Evolutionary conservation across 2,113 vertebrate species (phyloP).

Genomic region (Gymnocephalus cernua): DNA sequence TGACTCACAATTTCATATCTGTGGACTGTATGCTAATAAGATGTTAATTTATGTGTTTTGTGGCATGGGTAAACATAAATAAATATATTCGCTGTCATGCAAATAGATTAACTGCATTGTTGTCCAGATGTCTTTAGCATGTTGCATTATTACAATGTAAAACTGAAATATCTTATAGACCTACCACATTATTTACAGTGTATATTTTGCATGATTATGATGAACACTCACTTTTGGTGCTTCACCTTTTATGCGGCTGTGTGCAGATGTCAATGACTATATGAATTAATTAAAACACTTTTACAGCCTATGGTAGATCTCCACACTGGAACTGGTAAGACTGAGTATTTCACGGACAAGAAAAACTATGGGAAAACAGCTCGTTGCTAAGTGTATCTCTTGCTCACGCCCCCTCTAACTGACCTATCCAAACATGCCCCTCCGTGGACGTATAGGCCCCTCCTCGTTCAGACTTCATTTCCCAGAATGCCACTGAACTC

Average conservation of each 20-base stretch:
- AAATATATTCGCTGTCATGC: slow-evolving; percentile 31
- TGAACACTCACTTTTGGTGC: background rate
- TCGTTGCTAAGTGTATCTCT: background rate
- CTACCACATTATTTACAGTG: background rate
- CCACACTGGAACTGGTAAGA: background rate
- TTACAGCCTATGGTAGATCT: too few relatives aligned
- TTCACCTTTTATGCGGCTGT: background rate
- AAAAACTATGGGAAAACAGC: background rate
- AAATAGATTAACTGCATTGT: slow-evolving; percentile 4
- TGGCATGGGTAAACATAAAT: slow-evolving; percentile 8
- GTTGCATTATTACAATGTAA: background rate
- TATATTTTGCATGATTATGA: slow-evolving; percentile 10
- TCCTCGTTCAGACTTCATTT: slow-evolving; percentile 66
- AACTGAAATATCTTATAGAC: background rate
- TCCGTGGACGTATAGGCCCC: background rate
- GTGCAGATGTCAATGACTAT: background rate
- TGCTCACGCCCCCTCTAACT: slow-evolving; percentile 75
- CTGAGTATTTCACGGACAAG: background rate
- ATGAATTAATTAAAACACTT: too few relatives aligned
- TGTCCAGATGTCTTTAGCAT: background rate
- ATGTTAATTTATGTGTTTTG: slow-evolving; percentile 3
- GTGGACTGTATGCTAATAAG: background rate
- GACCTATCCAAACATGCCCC: slow-evolving; percentile 73
- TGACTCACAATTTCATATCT: background rate
- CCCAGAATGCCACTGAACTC: slow-evolving; percentile 74